These are phyloP conservation scores for Rhingia campestris DNA, from an alignment of 2,888 invertebrate genomes.

Conservation along the genomic window DNA sequence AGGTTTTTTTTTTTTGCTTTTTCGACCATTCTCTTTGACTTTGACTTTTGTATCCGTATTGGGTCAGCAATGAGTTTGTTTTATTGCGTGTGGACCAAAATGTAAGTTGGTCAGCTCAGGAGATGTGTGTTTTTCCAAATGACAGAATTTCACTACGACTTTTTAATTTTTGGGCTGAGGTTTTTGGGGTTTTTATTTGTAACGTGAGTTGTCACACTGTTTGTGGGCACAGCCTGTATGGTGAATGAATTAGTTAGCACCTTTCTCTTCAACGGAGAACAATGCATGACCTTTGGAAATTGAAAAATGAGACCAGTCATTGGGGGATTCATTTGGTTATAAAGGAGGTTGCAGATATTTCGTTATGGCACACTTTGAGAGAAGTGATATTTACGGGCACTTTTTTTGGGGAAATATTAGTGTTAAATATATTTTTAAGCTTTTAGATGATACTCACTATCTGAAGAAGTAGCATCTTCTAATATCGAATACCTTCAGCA, in stretches of 20 bases:
- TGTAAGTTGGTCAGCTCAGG: conserved; percentile 51
- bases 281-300: background rate
- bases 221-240: background rate
- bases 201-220: background rate
- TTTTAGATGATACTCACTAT: no score
- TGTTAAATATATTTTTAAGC: no score
- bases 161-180: conserved; percentile 38
- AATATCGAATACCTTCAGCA: no score
- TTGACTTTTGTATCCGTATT: conserved; percentile 60
- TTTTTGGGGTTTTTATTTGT: conserved; percentile 3
- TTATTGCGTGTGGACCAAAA: conserved; percentile 43
- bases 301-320: background rate
- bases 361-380: no score
- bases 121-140: conserved; percentile 27
- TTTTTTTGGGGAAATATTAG: no score
- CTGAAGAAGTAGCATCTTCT: no score
- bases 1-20: conserved; percentile 17
- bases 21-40: conserved; percentile 54
- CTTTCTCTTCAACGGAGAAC: conserved; percentile 37
- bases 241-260: conserved; percentile 51
- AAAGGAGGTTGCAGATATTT: no score
- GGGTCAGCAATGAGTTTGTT: conserved; percentile 21
- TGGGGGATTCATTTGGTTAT: background rate
- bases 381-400: no score
- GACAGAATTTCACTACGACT: conserved; percentile 46